A percentile compares a stretch with the other conserved stretches of the same genome.
phyloP scores from a whole-genome alignment of 2,797 vertebrate species.

The Malurus splendens region DNA sequence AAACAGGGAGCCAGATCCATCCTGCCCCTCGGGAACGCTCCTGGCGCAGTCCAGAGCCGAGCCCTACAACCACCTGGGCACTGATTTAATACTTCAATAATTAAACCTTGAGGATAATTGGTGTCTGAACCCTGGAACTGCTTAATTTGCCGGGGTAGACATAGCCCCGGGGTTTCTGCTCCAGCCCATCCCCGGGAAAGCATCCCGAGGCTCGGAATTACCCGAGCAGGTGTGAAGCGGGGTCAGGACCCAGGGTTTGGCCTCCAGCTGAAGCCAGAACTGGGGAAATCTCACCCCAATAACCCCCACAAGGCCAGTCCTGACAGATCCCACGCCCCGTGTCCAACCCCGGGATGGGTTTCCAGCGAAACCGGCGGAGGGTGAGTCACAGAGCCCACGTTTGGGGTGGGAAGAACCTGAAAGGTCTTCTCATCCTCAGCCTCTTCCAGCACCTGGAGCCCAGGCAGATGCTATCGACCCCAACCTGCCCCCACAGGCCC shows the following conservation, averaged over 20 bases:
- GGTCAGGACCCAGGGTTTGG: not conserved
- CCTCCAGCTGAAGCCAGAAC: not conserved
- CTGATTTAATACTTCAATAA: not conserved
- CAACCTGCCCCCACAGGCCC: not conserved
- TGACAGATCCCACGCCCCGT: not conserved
- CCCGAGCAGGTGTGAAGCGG: not conserved
- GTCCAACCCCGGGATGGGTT: not conserved
- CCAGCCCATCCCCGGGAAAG: not conserved
- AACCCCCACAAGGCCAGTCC: not conserved
- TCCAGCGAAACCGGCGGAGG: not conserved
- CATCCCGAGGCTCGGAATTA: not conserved
- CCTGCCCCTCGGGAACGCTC: not conserved
- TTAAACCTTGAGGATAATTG: not conserved
- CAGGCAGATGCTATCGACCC: not conserved
- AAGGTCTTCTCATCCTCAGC: not conserved
- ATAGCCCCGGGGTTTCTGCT: not conserved
- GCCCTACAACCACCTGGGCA: not conserved
- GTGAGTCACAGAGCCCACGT: not conserved
- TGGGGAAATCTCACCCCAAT: not conserved
- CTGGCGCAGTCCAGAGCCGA: accelerated
- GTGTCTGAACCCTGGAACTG: slow-evolving; percentile 9
- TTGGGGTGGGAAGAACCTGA: not conserved
- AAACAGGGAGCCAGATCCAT: not conserved
- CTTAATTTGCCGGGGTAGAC: slow-evolving; percentile 14
- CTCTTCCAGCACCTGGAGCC: not conserved